phyloP scores from a whole-genome alignment of 2,888 invertebrate genomes.

The Gryllus longicercus region DNA sequence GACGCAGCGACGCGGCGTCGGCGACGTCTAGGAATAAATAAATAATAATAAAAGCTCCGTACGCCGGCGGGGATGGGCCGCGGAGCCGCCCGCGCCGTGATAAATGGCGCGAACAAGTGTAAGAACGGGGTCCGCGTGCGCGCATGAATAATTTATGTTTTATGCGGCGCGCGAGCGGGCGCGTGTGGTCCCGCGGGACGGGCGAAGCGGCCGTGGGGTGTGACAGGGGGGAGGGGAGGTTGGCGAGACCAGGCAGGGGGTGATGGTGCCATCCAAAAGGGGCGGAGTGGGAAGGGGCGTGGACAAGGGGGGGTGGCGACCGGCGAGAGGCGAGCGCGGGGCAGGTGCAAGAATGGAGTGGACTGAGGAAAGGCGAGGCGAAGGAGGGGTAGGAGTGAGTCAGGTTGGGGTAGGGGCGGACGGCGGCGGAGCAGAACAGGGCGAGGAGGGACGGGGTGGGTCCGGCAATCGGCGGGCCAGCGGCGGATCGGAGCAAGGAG shows the following conservation, averaged over 20 bases:
- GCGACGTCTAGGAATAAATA: no score
- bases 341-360: no score
- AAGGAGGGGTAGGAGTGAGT: no score
- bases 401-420: no score
- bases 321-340: no score
- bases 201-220: background rate
- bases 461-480: background rate
- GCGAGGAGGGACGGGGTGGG: background rate
- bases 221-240: background rate
- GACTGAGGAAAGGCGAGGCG: no score
- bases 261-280: background rate
- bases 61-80: background rate
- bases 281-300: background rate
- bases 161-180: background rate
- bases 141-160: slow-evolving; percentile 2
- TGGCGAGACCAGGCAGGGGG: background rate
- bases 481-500: background rate
- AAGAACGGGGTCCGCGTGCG: slow-evolving; percentile 5
- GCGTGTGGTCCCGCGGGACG: background rate
- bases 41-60: no score
- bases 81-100: background rate
- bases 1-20: no score
- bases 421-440: no score
- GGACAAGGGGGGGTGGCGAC: no score
- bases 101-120: slow-evolving; percentile 8